Percentiles rank a stretch among this genome's conserved stretches.
Conservation (phyloP, 2,888 invertebrate genomes). For the Dicycla oo region DNA sequence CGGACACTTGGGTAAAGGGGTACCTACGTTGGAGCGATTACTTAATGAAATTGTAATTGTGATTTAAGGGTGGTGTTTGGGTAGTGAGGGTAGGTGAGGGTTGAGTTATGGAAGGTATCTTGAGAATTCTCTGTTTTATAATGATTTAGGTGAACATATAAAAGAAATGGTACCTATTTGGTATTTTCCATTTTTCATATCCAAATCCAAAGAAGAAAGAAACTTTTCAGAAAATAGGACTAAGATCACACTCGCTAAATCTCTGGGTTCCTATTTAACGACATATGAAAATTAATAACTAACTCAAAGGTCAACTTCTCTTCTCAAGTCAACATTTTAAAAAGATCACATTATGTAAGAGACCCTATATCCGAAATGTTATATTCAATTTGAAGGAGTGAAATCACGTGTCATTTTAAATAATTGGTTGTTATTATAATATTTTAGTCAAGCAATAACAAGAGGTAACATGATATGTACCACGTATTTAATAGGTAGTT, state of each 20-base stretch:
- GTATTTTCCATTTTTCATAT: neutral
- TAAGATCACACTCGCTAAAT: neutral
- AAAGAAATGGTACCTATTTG: neutral
- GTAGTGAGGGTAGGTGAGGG: conserved; percentile 22
- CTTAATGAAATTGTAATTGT: conserved; percentile 69
- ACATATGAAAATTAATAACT: neutral
- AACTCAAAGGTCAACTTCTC: conserved; percentile 11
- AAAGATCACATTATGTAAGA: conserved; percentile 8
- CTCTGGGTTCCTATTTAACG: neutral
- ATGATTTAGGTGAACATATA: conserved; percentile 1
- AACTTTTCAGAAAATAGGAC: neutral
- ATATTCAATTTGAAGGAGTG: neutral
- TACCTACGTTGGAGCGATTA: conserved; percentile 54
- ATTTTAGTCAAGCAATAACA: neutral
- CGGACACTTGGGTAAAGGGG: conserved; percentile 3
- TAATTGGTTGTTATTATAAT: neutral
- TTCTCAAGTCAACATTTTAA: neutral
- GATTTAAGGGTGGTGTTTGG: conserved; percentile 54
- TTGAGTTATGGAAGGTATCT: conserved; percentile 25
- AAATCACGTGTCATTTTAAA: neutral
- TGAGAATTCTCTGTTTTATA: neutral
- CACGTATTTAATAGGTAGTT: neutral
- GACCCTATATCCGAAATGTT: neutral
- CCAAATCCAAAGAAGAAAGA: neutral
- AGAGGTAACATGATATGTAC: neutral